Percentiles rank a stretch among this genome's conserved stretches.
Conservation (phyloP, 2,113 vertebrate genomes). For the Egretta garzetta region DNA sequence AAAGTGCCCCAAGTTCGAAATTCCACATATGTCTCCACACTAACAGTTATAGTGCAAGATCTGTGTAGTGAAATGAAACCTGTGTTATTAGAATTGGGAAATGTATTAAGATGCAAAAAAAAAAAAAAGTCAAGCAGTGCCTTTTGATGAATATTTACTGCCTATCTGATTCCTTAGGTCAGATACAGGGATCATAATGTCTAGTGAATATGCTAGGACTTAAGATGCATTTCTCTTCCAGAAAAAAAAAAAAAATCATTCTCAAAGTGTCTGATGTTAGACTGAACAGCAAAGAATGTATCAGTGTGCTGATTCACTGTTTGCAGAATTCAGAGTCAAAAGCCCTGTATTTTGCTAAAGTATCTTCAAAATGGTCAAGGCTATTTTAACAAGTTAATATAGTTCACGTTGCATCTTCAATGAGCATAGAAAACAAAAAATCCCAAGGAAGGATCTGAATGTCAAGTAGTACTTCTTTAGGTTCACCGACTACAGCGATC, state of each 20-base stretch:
- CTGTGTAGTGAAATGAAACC: neutral
- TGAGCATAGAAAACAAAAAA: neutral
- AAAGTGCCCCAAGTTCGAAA: neutral
- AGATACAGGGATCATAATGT: neutral
- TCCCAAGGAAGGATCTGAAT: neutral
- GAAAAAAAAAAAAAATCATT: neutral
- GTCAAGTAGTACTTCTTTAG: neutral
- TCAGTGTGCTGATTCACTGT: neutral
- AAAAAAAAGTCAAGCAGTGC: neutral
- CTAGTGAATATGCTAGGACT: neutral
- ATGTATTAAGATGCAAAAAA: neutral
- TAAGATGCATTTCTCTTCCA: neutral
- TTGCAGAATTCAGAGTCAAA: neutral
- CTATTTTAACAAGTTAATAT: neutral
- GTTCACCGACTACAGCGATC: neutral
- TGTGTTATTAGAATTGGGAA: neutral
- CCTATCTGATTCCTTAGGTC: neutral
- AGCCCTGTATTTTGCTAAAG: neutral
- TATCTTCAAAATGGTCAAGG: neutral
- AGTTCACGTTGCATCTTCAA: neutral
- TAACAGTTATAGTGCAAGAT: neutral
- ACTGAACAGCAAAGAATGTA: neutral
- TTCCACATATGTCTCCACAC: neutral
- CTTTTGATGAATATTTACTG: neutral
- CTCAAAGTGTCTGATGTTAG: neutral